Evolutionary conservation across 2,797 vertebrate species (phyloP), one percentile per base, ranked within the genome.

Genomic region (Pseudomugil gertrudae): DNA sequence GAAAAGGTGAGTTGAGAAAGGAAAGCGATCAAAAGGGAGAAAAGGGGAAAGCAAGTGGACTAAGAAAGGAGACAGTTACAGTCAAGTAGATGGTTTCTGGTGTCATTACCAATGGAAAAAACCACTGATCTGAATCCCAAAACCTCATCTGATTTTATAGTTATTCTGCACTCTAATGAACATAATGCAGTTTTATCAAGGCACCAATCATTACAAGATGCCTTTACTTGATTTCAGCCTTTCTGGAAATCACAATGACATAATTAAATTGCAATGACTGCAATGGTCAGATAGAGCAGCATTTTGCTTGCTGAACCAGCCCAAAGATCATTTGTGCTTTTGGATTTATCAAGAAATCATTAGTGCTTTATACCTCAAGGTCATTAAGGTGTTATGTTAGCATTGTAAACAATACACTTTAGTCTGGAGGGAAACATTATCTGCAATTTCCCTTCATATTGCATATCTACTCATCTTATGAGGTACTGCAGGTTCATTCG

Each of bases 81-180:
- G 63, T 52, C 66, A 63, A 72, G 71, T 32, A 24, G 72, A 69
- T 68, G 69, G 80, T 78, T 77, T 71, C 52, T 14, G 57, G 51
- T 66, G 70, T 84, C 83, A 87, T 90, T 86, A 85, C 72, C 76
- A 83, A 78, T 74, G 62, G 30, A 23, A 60, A 30, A 55, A 78
- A 74, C 24, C 61, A 74, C 70, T 63, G 77, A 71, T 70, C 76
- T 72, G 71, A 75, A 80, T 79, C 58, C 67, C 10, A 32, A 83
- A 66, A 68, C 68, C 67, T 79, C 79, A 76, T 81, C 79, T 79
- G 72, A 75, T 81, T 83, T 84, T 70, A 82, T 69, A 76, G 69
- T 59, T 74, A 59, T 63, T 64, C 66, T 66, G 65, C 66, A 84
- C 79, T 83, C 68, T 83, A 86, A 85, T 83, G 74, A 84, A 78